Evolutionary conservation across 2,113 vertebrate species (phyloP).

Genomic region (Pampusana beccarii): DNA sequence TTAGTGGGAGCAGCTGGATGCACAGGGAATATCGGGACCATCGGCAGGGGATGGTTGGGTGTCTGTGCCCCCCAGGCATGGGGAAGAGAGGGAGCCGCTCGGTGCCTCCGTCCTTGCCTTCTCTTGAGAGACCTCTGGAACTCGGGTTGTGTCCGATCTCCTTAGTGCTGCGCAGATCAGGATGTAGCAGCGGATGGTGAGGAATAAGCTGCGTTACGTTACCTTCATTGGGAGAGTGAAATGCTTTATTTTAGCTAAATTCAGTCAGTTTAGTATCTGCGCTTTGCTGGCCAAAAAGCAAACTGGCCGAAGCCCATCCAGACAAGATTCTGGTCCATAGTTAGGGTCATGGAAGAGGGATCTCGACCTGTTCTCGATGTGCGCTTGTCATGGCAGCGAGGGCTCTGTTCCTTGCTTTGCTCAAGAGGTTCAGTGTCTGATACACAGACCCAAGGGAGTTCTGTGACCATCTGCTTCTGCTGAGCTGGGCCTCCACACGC

Average conservation of each 20-base stretch:
- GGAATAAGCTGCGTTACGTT: neutral
- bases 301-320: neutral
- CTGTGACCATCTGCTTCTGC: slow-evolving; percentile 38
- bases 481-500: neutral
- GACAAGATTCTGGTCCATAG: neutral
- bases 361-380: accelerated
- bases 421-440: neutral
- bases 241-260: neutral
- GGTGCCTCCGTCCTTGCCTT: no score
- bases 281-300: neutral
- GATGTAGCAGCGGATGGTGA: neutral
- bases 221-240: neutral
- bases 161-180: neutral
- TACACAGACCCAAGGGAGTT: neutral
- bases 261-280: neutral
- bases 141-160: neutral
- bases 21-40: neutral
- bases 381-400: neutral
- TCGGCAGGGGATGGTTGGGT: neutral
- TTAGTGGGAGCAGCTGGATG: neutral
- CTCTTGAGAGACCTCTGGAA: neutral
- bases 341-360: neutral
- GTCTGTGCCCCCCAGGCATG: neutral
- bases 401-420: neutral
- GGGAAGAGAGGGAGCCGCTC: neutral